Base-by-base conservation (phyloP, 2,113 vertebrate species). In the Tetraodon nigroviridis region DNA sequence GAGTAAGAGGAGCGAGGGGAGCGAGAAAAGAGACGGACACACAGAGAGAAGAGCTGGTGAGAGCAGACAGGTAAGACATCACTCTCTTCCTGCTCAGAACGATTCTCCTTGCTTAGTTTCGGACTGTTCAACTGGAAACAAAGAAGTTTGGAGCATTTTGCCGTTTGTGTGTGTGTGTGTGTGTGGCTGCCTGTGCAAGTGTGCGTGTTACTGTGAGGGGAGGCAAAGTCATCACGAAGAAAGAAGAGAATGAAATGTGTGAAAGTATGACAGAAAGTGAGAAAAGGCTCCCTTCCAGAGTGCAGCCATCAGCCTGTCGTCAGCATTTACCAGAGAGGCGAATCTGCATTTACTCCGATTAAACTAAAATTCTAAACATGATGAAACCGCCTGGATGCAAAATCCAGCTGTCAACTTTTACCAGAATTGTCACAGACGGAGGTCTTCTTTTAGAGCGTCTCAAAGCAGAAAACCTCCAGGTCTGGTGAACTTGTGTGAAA, bases 31-130 rank as follows among this genome's bases (percentile, higher is more conserved):
- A 51, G 52, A 49, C 67, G 53, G 73, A 73, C 59, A 65, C 67
- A 73, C 47, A 60, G 73, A 79, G 57, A 67, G 58, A 69, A 58
- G 58, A 73, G 58, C 60, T 60, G 21, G 65, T 72, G 76, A 66
- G 48, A 75, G 53, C 58, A 50, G 73, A 79, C 73, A 71, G 83
- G 80, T 84, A 82, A 73, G 82, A 80, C 47, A 47, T n/a, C 1
- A 24, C 45, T 41, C 32, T 72, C 54, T 71, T 73, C 67, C 41
- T 48, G 13, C 32, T 44, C 42, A 22, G 5, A 51, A 55, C 16
- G 49, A 41, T 17, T 3, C 18, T 1, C n/a, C 11, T 44, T 7
- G 8, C 45, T 47, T 16, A 58, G 51, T 15, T 51, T 49, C 40
- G 29, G 15, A 19, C 42, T 49, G 46, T 44, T 13, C 44, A 48